Evolutionary conservation across 2,888 invertebrate genomes (phyloP), one percentile per base, ranked within the genome.

Genomic region (Amblyjoppa fuscipennis): DNA sequence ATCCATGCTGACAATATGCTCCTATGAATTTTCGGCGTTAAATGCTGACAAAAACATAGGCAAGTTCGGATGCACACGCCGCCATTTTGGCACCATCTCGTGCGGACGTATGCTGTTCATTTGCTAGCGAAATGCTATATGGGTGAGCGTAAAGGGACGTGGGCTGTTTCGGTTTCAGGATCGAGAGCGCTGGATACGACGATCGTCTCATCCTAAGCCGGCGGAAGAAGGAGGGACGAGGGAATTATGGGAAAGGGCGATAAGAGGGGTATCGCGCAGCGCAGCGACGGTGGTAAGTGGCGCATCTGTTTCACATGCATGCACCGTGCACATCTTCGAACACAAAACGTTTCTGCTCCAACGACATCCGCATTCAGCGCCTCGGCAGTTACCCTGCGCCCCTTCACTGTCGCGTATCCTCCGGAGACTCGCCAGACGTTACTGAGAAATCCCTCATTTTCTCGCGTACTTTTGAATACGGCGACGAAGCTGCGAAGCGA

Each of bases 201-300:
- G 88, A 89, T 88, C 83, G 89, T 88, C 88, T 91, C 88, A 89
- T 84, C 89, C 78, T 89, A 88, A 89, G 83, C 87, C 84, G 74
- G 59, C 68, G 66, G 85, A 81, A 86, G 88, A 82, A 28, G 87
- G 89, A 82, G 86, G 87, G 87, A 90, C 86, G 90, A 89, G 89
- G 89, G 87, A 91, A 93, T 91, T 90, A 95, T 95, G 95, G 95
- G 95, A 81, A 95, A 94, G 91, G 95, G 95, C 85, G 95, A 95
- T 91, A 95, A 95, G 92, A 93, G 94, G 89, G 93, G 94, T 84
- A 91, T 92, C 88, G 92, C 93, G 82, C 95, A 95, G 90, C 94
- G 95, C 90, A 94, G 95, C 87, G 95, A 95, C 88, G 94, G 95
- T 93, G 90, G 85, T 85, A 83, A 85, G 85, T 85, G 61, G 73